Conservation (phyloP, 2,113 vertebrate genomes). For the Psophia crepitans region DNA sequence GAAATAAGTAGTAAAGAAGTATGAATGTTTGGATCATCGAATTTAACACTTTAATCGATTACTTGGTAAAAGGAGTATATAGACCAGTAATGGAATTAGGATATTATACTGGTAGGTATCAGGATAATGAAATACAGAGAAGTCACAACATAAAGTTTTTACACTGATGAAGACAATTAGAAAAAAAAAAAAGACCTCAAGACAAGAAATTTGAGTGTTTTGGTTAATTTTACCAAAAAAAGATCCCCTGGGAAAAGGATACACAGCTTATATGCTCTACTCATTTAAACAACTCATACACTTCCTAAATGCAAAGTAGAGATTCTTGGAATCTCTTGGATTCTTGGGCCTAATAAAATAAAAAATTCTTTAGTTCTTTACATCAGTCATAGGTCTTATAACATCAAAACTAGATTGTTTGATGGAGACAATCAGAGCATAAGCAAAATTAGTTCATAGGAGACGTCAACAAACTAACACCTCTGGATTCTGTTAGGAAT, state of each 20-base stretch:
- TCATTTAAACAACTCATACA: neutral
- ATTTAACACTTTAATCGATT: neutral
- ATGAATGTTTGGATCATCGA: neutral
- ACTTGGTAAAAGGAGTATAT: neutral
- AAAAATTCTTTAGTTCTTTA: too few species aligned
- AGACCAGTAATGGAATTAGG: neutral
- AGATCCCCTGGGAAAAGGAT: neutral
- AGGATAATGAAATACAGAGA: neutral
- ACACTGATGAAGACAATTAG: neutral
- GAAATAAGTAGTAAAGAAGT: neutral
- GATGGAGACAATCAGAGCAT: neutral
- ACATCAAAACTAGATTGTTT: neutral
- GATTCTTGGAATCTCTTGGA: too few species aligned
- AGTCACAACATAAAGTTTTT: neutral
- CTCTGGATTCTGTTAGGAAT: neutral
- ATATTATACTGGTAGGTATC: neutral
- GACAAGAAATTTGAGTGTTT: neutral
- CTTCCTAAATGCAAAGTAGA: neutral
- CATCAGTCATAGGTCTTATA: neutral
- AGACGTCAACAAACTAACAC: neutral
- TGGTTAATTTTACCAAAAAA: neutral
- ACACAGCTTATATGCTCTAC: neutral
- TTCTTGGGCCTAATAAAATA: too few species aligned
- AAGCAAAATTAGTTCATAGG: neutral
- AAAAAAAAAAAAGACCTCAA: neutral